phyloP scores from a whole-genome alignment of 2,888 invertebrate genomes.

The Pharmacophagus antenor region DNA sequence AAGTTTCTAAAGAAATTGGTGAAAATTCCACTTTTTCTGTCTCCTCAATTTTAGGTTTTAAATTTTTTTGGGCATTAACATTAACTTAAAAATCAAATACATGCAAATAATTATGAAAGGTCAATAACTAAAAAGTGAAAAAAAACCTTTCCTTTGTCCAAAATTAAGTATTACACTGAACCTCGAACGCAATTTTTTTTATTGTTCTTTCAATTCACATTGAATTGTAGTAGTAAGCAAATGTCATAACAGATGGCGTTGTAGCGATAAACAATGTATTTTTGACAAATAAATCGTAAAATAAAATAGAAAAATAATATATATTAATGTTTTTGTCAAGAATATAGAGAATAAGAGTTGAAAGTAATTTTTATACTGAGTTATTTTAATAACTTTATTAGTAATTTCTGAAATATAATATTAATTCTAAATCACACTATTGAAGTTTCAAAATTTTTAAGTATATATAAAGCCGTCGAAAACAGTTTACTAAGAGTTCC shows the following conservation, averaged over 20 bases:
- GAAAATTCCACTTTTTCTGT: too few species aligned
- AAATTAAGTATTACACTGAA: too few species aligned
- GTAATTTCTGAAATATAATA: background rate
- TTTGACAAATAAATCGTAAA: background rate
- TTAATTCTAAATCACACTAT: slow-evolving; percentile 50
- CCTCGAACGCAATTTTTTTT: too few species aligned
- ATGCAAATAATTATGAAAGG: too few species aligned
- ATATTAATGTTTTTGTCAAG: background rate
- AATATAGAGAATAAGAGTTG: background rate
- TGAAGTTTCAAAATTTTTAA: slow-evolving; percentile 38
- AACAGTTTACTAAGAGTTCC: slow-evolving; percentile 45
- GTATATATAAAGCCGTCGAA: slow-evolving; percentile 34
- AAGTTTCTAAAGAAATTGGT: too few species aligned
- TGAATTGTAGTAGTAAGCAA: background rate
- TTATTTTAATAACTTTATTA: too few species aligned
- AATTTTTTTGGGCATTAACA: too few species aligned
- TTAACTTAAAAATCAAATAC: too few species aligned
- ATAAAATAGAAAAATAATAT: background rate
- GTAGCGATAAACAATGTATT: background rate
- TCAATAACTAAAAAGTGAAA: too few species aligned
- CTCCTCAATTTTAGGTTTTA: too few species aligned
- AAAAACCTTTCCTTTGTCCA: too few species aligned
- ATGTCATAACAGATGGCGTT: background rate
- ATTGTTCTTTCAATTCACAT: background rate
- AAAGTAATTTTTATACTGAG: too few species aligned